phyloP scores from a whole-genome alignment of 2,113 vertebrate species.

The Serinus canaria region DNA sequence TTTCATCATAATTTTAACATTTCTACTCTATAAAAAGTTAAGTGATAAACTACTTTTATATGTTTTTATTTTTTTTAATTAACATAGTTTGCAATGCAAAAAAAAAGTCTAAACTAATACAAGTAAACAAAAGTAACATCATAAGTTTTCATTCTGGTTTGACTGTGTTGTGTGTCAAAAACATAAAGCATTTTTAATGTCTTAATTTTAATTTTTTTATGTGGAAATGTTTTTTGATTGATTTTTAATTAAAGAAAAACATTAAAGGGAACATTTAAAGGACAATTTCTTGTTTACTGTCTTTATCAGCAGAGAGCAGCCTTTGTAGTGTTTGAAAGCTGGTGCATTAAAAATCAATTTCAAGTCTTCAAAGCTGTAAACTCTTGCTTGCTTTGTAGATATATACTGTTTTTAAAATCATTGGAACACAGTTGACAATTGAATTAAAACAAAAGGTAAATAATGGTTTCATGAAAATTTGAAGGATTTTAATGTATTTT shows the following conservation, averaged over 20 bases:
- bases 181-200: slow-evolving; percentile 30
- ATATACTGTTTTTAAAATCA: slow-evolving; percentile 55
- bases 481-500: slow-evolving; percentile 55
- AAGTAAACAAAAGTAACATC: slow-evolving; percentile 36
- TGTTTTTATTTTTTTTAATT: not conserved
- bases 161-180: not conserved
- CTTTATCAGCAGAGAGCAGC: slow-evolving; percentile 72
- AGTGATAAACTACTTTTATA: not conserved
- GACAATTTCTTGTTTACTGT: slow-evolving; percentile 72
- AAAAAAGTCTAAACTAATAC: not conserved
- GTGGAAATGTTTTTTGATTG: slow-evolving; percentile 59
- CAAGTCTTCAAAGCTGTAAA: slow-evolving; percentile 66
- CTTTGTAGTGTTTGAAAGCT: slow-evolving; percentile 69
- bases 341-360: slow-evolving; percentile 73
- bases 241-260: slow-evolving; percentile 75
- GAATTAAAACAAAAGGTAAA: slow-evolving; percentile 55
- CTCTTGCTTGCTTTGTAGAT: slow-evolving; percentile 47
- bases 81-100: not conserved
- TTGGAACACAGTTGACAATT: slow-evolving; percentile 48
- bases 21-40: not conserved
- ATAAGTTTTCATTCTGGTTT: slow-evolving; percentile 23
- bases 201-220: slow-evolving; percentile 23
- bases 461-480: slow-evolving; percentile 39
- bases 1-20: slow-evolving; percentile 21
- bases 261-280: slow-evolving; percentile 69